A percentile compares a stretch with the other conserved stretches of the same genome.
Conservation (phyloP, 2,113 vertebrate genomes). For the Progne subis region DNA sequence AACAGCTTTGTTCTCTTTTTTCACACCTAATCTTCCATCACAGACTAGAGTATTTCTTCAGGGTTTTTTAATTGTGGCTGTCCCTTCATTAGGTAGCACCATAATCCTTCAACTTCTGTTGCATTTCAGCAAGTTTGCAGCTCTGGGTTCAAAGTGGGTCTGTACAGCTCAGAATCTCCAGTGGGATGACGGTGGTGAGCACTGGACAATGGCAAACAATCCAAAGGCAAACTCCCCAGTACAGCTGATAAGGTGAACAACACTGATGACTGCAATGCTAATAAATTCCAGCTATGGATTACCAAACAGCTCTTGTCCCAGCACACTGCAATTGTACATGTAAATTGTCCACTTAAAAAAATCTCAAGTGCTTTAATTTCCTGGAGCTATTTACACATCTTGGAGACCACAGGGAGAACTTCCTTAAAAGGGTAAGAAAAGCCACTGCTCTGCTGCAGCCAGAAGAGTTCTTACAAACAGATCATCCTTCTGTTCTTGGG, state of each 20-base stretch:
- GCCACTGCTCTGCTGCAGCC: slow-evolving; percentile 13
- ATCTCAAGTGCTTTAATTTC: slow-evolving; percentile 35
- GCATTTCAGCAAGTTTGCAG: background rate
- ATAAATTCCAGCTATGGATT: background rate
- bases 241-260: background rate
- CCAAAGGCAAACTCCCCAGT: background rate
- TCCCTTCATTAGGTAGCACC: background rate
- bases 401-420: background rate
- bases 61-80: background rate
- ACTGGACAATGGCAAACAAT: background rate
- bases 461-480: background rate
- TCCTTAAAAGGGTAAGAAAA: slow-evolving; percentile 58
- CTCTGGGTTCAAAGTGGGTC: background rate
- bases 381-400: slow-evolving; percentile 21
- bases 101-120: background rate
- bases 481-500: background rate
- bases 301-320: background rate
- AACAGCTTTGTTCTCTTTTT: background rate
- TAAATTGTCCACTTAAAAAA: background rate
- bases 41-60: background rate
- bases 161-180: background rate
- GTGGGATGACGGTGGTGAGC: background rate
- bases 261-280: background rate
- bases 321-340: background rate
- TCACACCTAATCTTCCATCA: background rate